phyloP scores from a whole-genome alignment of 1,140 invertebrate genomes.

The Laupala kohalensis region DNA sequence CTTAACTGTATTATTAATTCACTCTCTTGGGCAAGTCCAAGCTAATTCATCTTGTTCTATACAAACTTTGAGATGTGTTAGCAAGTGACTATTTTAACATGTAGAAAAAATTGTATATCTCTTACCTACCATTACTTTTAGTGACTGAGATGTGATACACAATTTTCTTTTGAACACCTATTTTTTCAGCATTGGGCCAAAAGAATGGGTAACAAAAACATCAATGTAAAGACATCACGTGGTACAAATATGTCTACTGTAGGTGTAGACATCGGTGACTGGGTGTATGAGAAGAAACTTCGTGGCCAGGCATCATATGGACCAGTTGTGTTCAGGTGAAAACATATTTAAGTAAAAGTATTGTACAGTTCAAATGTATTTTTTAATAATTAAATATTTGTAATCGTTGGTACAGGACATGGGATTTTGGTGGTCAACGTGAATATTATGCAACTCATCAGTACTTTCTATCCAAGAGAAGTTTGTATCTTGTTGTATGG shows the following conservation, averaged over 20 bases:
- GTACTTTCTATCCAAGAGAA: slow-evolving; percentile 92
- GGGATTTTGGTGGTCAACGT: slow-evolving; percentile 98
- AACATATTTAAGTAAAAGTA: not conserved
- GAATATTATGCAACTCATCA: slow-evolving; percentile 97
- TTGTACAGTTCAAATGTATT: not conserved
- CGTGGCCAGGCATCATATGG: slow-evolving; percentile 58
- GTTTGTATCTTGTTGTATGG: slow-evolving; percentile 93
- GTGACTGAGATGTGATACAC: too few relatives aligned
- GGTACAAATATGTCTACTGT: slow-evolving; percentile 64
- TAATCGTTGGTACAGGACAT: slow-evolving; percentile 73
- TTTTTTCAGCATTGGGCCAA: slow-evolving; percentile 75
- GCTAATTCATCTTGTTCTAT: too few relatives aligned
- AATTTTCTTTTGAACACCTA: too few relatives aligned
- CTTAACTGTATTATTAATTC: too few relatives aligned
- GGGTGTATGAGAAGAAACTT: slow-evolving; percentile 76
- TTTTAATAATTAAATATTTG: slow-evolving; percentile 7
- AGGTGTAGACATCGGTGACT: slow-evolving; percentile 92
- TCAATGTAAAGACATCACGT: slow-evolving; percentile 56
- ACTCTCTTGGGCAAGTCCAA: too few relatives aligned
- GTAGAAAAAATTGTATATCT: too few relatives aligned
- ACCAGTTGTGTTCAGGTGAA: slow-evolving; percentile 69
- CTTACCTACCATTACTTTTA: too few relatives aligned
- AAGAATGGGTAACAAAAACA: slow-evolving; percentile 80
- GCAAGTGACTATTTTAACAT: too few relatives aligned
- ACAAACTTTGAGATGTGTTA: too few relatives aligned